phyloP scores from a whole-genome alignment of 2,113 vertebrate genomes.

The Eonycteris spelaea region DNA sequence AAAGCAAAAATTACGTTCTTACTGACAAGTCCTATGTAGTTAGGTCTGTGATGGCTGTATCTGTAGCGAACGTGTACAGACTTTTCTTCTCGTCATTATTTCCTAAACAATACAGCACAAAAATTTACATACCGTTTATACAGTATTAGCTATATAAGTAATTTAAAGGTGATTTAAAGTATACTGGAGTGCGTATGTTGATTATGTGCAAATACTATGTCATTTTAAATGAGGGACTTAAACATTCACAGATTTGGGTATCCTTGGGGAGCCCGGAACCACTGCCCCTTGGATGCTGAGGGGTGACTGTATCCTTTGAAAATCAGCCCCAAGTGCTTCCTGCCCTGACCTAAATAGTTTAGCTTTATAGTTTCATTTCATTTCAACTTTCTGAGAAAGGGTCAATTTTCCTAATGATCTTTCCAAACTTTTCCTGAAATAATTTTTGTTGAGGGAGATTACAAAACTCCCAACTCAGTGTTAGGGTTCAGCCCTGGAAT shows the following conservation, averaged over 20 bases:
- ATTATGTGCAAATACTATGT: background rate
- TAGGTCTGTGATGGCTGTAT: background rate
- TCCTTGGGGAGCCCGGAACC: background rate
- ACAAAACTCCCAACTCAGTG: constrained; percentile 1
- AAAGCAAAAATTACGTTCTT: background rate
- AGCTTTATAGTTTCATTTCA: constrained; percentile 37
- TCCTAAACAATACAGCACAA: background rate
- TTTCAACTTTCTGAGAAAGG: constrained; percentile 34
- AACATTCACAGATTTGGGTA: background rate
- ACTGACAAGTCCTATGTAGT: background rate
- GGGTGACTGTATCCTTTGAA: background rate
- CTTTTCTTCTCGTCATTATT: background rate
- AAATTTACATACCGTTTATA: background rate
- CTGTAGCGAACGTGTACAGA: background rate
- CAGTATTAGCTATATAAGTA: background rate
- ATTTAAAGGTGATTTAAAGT: background rate
- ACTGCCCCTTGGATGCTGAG: background rate
- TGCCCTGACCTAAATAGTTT: background rate
- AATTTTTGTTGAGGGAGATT: constrained; percentile 25
- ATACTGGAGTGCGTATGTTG: background rate
- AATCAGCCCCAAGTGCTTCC: background rate
- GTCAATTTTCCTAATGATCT: background rate
- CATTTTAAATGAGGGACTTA: background rate
- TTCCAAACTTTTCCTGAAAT: constrained; percentile 36
- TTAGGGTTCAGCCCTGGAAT: constrained; percentile 27